Base-by-base conservation (phyloP, 2,113 vertebrate species). In the Sorex fumeus region DNA sequence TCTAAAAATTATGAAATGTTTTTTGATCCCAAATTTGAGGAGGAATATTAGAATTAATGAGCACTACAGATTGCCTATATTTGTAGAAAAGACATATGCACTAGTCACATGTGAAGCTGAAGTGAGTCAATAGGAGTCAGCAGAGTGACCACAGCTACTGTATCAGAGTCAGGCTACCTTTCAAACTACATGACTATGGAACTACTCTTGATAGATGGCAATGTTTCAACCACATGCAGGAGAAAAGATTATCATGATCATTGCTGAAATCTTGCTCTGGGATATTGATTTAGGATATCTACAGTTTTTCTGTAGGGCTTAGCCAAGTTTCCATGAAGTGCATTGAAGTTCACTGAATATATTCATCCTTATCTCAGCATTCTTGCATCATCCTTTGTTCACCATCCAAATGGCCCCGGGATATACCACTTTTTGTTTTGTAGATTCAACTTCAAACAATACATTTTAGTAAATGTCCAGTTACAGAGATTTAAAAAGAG, bases 401-500 rank as follows among this genome's bases (percentile, higher is more conserved):
- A 75, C 64, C 32, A 67, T 47, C n/a, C 66, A 30, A 7, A 43
- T 81, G 71, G n/a, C 53, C 19, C 34, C 57, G 70, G 53, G 43
- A 53, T 90, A 71, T 15, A 66, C 4, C 40, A 60, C 21, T 7
- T 32, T 86, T 77, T 60, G 76, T 45, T 80, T 28, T 71, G 74
- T 67, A 71, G 28, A 84, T 32, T 90, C 40, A 60, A 16, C 84
- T 81, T 79, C 66, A 23, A 84, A 45, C 57, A 85, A 74, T 90
- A 23, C 72, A 50, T 77, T n/a, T 78, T 62, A 11, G 8, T 40
- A 81, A 67, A 67, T 88, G 60, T 94, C 93, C 91, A 93, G 93
- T 77, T 94, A 96, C 47, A 69, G 45, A 84, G 94, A 97, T 97
- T 97, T 96, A 94, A 90, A 72, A 94, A 81, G 64, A 92, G 84